Base-by-base conservation (phyloP, 2,113 vertebrate genomes). In the Nothocercus nigrocapillus region DNA sequence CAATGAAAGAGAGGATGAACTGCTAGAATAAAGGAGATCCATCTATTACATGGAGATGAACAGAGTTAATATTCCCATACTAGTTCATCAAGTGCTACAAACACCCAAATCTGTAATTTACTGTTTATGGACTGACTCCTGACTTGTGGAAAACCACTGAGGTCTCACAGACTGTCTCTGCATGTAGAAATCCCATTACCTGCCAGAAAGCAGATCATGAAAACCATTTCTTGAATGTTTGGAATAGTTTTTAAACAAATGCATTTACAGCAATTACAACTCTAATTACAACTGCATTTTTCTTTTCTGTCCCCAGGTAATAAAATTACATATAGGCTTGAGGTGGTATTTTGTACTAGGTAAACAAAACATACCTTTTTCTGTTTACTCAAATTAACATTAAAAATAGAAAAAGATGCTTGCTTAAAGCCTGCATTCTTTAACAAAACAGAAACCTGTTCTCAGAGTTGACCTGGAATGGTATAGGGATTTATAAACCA, bases 81-180 rank as follows among this genome's bases (percentile, higher is more conserved):
- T 91, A 93, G 90, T 81, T 97, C 92, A 93, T 96, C 81, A 95
- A 85, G 54, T 73, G n/a, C 49, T 91, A 61, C 81, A 80, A 77
- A 91, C 89, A 77, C 42, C 73, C 3, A 66, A 80, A 66, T 61
- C n/a, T 83, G 27, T 49, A 6, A 56, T 6, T 72, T 45, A 38
- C 22, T 82, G 17, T 51, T 32, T 9, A 28, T 21, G 9, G 17
- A 58, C 22, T 81, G n/a, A 42, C 18, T 64, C 22, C 13, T 82
- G 30, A 67, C 21, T 34, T 18, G 16, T 82, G 36, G 24, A 85
- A 66, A 75, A 53, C 6, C 15, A 80, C 21, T 38, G 63, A 76
- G 18, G 16, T 81, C 34, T 67, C 32, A 56, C 32, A 34, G 3
- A 72, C 7, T 40, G 15, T 17, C 14, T 28, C 38, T n/a, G 11